Conservation (phyloP, 2,113 vertebrate genomes). For the Eurystomus gularis region DNA sequence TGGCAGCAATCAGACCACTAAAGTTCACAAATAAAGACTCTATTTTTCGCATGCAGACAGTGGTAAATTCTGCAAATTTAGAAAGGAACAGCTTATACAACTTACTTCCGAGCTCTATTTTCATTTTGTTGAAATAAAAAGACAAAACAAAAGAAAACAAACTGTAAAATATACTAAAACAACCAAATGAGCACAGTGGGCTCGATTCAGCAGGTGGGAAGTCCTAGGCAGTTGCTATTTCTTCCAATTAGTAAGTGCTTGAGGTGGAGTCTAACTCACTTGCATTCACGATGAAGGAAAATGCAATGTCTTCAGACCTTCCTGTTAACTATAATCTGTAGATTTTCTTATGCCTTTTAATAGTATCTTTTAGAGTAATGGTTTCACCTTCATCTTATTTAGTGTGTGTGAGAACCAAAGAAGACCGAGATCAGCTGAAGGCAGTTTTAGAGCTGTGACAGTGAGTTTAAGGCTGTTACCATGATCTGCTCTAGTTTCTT, state of each 20-base stretch:
- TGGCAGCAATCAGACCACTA: slow-evolving; percentile 85
- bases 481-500: neutral
- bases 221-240: neutral
- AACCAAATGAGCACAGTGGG: slow-evolving; percentile 69
- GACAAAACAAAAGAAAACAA: slow-evolving; percentile 84
- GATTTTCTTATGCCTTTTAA: neutral
- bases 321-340: neutral
- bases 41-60: slow-evolving; percentile 93
- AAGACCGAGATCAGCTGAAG: neutral
- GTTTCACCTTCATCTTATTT: neutral
- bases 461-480: neutral
- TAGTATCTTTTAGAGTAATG: neutral
- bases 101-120: slow-evolving; percentile 99
- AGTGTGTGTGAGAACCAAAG: neutral
- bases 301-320: neutral
- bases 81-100: slow-evolving; percentile 84
- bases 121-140: slow-evolving; percentile 98
- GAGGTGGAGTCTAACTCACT: neutral
- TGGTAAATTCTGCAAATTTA: slow-evolving; percentile 82
- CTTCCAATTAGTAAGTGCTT: neutral
- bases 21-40: slow-evolving; percentile 88
- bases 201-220: slow-evolving; percentile 53
- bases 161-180: slow-evolving; percentile 80
- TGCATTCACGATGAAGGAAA: neutral
- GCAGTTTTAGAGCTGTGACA: neutral